Evolutionary conservation across 2,113 vertebrate genomes (phyloP).

Genomic region (Mustela nigripes): DNA sequence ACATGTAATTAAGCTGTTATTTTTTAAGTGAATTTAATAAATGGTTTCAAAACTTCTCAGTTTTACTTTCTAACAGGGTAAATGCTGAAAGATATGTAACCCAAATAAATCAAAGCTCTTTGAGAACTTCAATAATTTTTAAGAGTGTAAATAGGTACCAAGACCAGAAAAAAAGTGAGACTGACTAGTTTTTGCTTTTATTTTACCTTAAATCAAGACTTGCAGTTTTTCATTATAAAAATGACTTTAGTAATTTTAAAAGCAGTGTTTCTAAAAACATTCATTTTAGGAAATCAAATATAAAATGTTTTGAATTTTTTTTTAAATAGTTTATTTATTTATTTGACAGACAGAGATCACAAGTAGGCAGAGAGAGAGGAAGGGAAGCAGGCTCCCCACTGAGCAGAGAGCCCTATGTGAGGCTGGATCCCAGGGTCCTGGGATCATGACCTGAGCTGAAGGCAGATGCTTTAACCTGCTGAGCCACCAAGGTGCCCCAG

Average conservation of each 20-base stretch:
- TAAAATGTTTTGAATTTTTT: conserved; percentile 11
- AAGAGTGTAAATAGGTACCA: not conserved
- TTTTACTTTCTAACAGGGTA: conserved; percentile 31
- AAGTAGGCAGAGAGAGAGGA: no score
- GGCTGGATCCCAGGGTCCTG: no score
- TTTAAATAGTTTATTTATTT: no score
- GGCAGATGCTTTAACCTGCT: no score
- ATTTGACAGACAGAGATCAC: no score
- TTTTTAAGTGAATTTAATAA: conserved; percentile 52
- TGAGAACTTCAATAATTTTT: conserved; percentile 5
- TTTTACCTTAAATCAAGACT: conserved; percentile 30
- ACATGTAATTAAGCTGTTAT: not conserved
- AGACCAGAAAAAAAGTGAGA: conserved; percentile 51
- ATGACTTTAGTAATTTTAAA: conserved; percentile 23
- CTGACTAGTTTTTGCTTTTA: not conserved
- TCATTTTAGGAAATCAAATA: conserved; percentile 54
- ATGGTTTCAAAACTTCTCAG: conserved; percentile 4
- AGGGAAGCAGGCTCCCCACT: no score
- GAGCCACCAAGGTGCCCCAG: no score
- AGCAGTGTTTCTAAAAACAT: conserved; percentile 22
- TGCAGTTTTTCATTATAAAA: conserved; percentile 33
- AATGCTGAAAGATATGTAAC: conserved; percentile 4
- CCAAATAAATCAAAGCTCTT: conserved; percentile 20
- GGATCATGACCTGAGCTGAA: no score
- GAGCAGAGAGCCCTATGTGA: no score